Conservation (phyloP, 1,140 invertebrate genomes). For the Drosophila eugracilis region DNA sequence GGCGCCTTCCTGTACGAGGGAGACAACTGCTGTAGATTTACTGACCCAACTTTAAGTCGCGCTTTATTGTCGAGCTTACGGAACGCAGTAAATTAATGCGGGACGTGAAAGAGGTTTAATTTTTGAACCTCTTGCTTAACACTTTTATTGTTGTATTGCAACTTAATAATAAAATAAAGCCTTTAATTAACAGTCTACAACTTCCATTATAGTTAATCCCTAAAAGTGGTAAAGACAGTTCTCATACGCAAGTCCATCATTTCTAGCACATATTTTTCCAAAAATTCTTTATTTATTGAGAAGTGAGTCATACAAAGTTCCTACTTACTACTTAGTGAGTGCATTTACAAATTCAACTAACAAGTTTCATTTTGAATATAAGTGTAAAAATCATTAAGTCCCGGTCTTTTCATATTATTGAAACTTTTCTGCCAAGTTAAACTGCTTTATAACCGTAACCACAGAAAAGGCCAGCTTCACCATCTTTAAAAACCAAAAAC, state of each 20-base stretch:
- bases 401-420: not conserved
- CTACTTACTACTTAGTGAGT: too few relatives aligned
- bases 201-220: too few relatives aligned
- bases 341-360: too few relatives aligned
- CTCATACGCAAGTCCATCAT: too few relatives aligned
- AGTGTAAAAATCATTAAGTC: too few relatives aligned
- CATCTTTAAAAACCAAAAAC: conserved; percentile 24
- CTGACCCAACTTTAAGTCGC: conserved; percentile 42
- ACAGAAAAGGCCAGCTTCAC: conserved; percentile 62
- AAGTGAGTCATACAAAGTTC: too few relatives aligned
- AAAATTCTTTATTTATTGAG: too few relatives aligned
- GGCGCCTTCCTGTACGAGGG: not conserved
- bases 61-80: conserved; percentile 20
- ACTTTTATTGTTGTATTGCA: not conserved
- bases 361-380: too few relatives aligned
- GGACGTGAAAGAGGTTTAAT: not conserved
- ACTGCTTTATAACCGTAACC: conserved; percentile 49
- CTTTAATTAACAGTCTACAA: too few relatives aligned
- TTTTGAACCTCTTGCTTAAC: conserved; percentile 1
- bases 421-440: conserved; percentile 63
- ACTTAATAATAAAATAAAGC: too few relatives aligned
- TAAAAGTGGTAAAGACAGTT: too few relatives aligned
- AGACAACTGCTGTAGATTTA: conserved; percentile 13
- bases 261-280: too few relatives aligned
- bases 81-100: conserved; percentile 8